Evolutionary conservation across 2,888 invertebrate genomes (phyloP).

Genomic region (Caenorhabditis panamensis): DNA sequence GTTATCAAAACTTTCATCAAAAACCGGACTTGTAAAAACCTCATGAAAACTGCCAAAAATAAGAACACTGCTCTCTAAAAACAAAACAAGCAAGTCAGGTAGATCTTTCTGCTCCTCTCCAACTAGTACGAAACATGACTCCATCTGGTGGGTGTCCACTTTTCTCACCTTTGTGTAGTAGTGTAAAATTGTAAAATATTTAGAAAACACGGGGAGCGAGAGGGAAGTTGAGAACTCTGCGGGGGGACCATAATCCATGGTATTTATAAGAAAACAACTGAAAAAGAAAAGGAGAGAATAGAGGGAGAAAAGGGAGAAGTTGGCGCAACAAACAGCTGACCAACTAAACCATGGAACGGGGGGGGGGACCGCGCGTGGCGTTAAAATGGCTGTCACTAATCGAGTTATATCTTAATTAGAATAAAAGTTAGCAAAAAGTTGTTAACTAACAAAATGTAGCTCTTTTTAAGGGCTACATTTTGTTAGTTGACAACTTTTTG

Average conservation of each 20-base stretch:
- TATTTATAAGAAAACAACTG: not conserved
- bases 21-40: no score
- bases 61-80: not conserved
- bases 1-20: no score
- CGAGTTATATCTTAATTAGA: not conserved
- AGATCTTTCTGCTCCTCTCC: not conserved
- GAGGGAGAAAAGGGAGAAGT: not conserved
- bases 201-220: not conserved
- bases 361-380: not conserved
- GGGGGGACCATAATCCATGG: not conserved
- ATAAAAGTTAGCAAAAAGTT: not conserved
- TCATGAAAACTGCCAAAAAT: not conserved
- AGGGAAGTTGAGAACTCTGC: not conserved
- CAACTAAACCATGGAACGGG: not conserved
- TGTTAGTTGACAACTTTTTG: constrained; percentile 18
- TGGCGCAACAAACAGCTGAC: constrained; percentile 28
- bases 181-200: constrained; percentile 9
- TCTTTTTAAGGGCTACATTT: no score
- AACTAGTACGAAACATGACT: constrained; percentile 56
- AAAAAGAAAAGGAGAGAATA: not conserved
- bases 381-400: constrained; percentile 3
- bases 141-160: constrained; percentile 17
- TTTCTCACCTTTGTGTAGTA: constrained; percentile 29
- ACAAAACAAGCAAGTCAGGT: not conserved
- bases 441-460: no score